phyloP scores from a whole-genome alignment of 2,888 invertebrate species.

The Folsomia manolachei region DNA sequence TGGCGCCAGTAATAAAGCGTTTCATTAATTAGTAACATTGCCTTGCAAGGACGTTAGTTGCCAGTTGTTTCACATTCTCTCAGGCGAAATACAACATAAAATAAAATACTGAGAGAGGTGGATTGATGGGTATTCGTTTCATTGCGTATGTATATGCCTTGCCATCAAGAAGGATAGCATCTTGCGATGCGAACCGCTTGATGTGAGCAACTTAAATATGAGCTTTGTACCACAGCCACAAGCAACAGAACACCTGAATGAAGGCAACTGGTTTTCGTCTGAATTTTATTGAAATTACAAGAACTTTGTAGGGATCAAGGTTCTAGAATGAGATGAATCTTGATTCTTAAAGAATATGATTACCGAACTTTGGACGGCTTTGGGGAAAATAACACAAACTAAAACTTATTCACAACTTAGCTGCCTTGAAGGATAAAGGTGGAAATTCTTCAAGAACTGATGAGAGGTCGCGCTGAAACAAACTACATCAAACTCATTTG shows the following conservation, averaged over 20 bases:
- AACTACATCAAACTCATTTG: too few relatives aligned
- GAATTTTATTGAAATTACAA: neutral
- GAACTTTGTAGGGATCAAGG: neutral
- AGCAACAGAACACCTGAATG: neutral
- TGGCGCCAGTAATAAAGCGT: neutral
- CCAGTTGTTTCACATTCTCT: neutral
- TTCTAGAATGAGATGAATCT: neutral
- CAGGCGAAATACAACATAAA: neutral
- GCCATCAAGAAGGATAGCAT: too few relatives aligned
- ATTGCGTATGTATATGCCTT: neutral
- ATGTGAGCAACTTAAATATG: neutral
- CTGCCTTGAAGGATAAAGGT: too few relatives aligned
- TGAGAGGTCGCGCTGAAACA: neutral
- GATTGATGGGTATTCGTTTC: too few relatives aligned
- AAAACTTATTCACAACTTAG: too few relatives aligned
- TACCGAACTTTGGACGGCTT: neutral
- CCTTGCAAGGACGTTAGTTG: conserved; percentile 22
- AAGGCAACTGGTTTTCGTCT: neutral
- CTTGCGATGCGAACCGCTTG: neutral
- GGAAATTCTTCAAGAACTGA: too few relatives aligned
- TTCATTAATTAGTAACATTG: conserved; percentile 17
- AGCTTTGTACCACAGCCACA: neutral
- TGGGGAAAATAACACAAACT: neutral
- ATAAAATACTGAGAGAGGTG: neutral
- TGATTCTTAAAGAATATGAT: neutral